Evolutionary conservation across 2,888 invertebrate species (phyloP).

Genomic region (Polymixis flavicincta): DNA sequence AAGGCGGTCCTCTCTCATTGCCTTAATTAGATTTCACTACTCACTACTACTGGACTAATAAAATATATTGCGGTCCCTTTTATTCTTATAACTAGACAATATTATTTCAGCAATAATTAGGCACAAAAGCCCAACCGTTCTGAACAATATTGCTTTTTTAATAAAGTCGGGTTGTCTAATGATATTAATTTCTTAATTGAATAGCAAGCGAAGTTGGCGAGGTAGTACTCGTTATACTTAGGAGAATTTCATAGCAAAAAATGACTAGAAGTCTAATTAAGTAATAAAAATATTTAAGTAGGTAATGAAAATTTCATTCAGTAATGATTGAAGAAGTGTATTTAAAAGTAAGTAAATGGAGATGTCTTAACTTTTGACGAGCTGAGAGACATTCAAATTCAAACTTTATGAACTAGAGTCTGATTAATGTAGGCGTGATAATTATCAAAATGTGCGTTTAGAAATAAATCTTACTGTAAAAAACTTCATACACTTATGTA

Average conservation of each 20-base stretch:
- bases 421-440: background rate
- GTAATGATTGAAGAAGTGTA: background rate
- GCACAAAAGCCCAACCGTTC: background rate
- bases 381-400: background rate
- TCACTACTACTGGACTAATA: background rate
- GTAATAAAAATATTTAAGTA: background rate
- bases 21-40: too few species aligned
- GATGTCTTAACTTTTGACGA: background rate
- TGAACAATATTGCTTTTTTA: too few species aligned
- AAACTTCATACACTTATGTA: background rate
- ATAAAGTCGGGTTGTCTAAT: background rate
- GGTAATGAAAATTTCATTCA: background rate
- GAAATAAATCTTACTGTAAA: too few species aligned
- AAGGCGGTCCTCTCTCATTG: too few species aligned
- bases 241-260: background rate
- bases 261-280: background rate
- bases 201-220: background rate
- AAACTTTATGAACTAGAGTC: too few species aligned
- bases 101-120: slow-evolving; percentile 3
- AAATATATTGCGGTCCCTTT: too few species aligned
- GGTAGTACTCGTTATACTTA: background rate
- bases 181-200: background rate
- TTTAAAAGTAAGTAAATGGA: slow-evolving; percentile 11
- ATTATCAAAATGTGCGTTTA: background rate
- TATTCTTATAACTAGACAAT: background rate